Conservation (phyloP, 2,888 invertebrate genomes). For the Himalopsyche kuldschensis region DNA sequence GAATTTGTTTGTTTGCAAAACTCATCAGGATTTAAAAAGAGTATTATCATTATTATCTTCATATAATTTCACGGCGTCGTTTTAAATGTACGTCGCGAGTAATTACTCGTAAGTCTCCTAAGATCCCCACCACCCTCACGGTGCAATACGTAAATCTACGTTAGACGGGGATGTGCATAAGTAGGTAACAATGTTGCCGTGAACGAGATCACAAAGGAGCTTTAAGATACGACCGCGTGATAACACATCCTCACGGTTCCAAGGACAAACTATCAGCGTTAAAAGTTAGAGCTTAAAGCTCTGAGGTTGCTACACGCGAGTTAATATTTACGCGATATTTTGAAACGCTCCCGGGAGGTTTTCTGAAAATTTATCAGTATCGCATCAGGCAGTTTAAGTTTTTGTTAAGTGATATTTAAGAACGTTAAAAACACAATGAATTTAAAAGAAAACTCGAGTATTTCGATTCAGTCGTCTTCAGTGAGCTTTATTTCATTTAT, state of each 20-base stretch:
- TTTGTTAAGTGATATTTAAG: neutral
- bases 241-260: neutral
- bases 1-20: too few species aligned
- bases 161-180: neutral
- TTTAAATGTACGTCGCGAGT: neutral
- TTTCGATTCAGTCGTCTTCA: neutral
- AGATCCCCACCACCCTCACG: neutral
- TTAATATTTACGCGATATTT: neutral
- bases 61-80: neutral
- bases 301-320: neutral
- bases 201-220: neutral
- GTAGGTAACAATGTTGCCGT: slow-evolving; percentile 2
- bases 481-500: too few species aligned
- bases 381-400: neutral
- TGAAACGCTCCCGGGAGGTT: neutral
- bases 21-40: neutral
- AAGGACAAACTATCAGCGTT: neutral
- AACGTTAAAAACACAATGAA: neutral
- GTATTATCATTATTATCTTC: neutral
- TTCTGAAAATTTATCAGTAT: neutral
- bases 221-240: neutral
- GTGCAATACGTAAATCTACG: neutral
- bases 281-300: neutral
- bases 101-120: neutral
- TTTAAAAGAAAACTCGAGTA: neutral